Percentiles rank a stretch among this genome's conserved stretches.
Conservation (phyloP, 2,797 vertebrate genomes). For the Pteropus rufus region DNA sequence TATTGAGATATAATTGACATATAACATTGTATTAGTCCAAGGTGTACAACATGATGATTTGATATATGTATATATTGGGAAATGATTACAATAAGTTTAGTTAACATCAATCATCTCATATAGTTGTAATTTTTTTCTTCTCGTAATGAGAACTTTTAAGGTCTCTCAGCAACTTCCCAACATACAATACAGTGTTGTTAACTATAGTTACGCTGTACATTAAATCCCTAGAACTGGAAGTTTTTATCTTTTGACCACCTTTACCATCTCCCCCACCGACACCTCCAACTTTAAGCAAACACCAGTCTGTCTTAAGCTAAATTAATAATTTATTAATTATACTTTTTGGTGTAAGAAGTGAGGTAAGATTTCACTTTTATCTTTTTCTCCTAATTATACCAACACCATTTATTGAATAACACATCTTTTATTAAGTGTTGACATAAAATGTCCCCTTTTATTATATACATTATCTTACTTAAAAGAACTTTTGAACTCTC, state of each 20-base stretch:
- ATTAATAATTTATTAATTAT: neutral
- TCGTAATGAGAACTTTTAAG: neutral
- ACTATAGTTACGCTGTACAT: neutral
- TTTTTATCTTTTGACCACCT: too few species aligned
- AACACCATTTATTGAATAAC: neutral
- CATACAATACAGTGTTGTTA: neutral
- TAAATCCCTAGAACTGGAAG: too few species aligned
- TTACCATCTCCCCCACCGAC: too few species aligned
- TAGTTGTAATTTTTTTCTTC: neutral
- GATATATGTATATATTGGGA: neutral
- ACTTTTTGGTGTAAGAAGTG: neutral
- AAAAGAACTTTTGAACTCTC: neutral
- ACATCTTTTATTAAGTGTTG: neutral
- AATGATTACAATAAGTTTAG: neutral
- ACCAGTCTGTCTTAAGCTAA: neutral
- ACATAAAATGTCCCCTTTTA: neutral
- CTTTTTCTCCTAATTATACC: neutral
- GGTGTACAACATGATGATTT: neutral
- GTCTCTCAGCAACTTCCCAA: neutral
- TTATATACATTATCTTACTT: neutral
- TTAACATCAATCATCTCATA: too few species aligned
- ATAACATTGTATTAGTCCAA: too few species aligned
- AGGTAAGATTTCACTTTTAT: neutral
- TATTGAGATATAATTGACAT: neutral
- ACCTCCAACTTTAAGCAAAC: neutral